Base-by-base conservation (phyloP, 2,888 invertebrate genomes). In the Polymixis lichenea region DNA sequence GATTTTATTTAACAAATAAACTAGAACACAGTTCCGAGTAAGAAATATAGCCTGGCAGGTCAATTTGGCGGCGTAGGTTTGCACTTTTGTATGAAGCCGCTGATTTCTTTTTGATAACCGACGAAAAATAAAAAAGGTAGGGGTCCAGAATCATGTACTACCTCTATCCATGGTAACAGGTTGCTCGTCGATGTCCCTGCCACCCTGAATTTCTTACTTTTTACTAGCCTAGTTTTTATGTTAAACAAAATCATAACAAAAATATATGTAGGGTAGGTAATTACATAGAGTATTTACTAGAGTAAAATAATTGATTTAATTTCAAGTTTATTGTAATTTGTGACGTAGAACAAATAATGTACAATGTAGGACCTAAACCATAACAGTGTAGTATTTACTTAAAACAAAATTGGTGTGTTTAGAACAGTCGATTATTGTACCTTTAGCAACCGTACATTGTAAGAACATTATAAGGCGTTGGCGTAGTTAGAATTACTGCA, bases 21-120 rank as follows among this genome's bases (percentile, higher is more conserved):
- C 46, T 69, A 38, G 62, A 58, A 11, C 58, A 69, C 61, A 71
- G 22, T 72, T 60, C n/a, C n/a, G 55, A 69, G 53, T 53, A 67
- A 51, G 22, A 64, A 43, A n/a, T n/a, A 38, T 6, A 38, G 38
- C 38, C 38, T 38, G 38, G 38, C 38, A 38, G 6, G 38, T 38
- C 38, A 38, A 38, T 38, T 38, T 38, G 38, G 6, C 38, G 5
- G 5, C 38, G 38, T 38, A 38, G 6, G 38, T 38, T 38, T 38
- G 38, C 5, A 38, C 38, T 38, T 38, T 38, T 38, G 3, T 32
- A 6, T 6, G 5, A 38, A 38, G 38, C 38, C 2, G 38, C 38
- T 38, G 38, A 38, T 38, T 38, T 38, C 3, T 38, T 38, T 38
- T 38, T 6, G 38, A 38, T 38, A 38, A 38, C 38, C 38, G 38